Conservation (phyloP, 2,888 invertebrate species). For the Ferdinandea cuprea region DNA sequence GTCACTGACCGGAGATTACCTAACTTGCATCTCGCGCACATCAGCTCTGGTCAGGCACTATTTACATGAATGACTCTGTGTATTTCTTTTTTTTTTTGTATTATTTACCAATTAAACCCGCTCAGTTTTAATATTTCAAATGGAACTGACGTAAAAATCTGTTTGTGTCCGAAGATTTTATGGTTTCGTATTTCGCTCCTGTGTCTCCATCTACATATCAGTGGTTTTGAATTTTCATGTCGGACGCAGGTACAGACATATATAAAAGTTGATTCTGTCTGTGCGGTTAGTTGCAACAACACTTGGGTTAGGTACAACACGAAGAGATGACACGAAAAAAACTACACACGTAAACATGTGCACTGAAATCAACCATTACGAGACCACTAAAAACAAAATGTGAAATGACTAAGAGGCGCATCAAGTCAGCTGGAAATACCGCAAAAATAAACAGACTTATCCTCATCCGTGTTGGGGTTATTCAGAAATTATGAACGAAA, state of each 20-base stretch:
- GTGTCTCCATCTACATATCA: slow-evolving; percentile 39
- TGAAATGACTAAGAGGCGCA: slow-evolving; percentile 12
- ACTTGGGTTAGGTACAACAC: slow-evolving; percentile 8
- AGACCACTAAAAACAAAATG: slow-evolving; percentile 22
- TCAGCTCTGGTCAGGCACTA: background rate
- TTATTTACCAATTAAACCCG: slow-evolving; percentile 12
- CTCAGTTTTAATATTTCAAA: background rate
- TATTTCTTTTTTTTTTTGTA: background rate
- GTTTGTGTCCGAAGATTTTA: slow-evolving; percentile 9
- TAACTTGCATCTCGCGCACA: background rate
- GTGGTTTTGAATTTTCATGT: slow-evolving; percentile 24
- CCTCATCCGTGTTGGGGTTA: slow-evolving; percentile 28
- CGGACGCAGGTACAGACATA: background rate
- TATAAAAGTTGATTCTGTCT: background rate
- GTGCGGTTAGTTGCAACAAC: slow-evolving; percentile 19
- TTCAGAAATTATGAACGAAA: background rate
- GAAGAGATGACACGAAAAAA: background rate
- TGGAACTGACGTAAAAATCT: slow-evolving; percentile 17
- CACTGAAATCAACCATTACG: slow-evolving; percentile 29
- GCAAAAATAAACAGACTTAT: slow-evolving; percentile 1
- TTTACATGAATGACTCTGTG: background rate
- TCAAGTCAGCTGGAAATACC: slow-evolving; percentile 40
- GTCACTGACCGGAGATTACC: background rate
- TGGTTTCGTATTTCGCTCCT: slow-evolving; percentile 14
- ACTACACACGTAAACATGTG: slow-evolving; percentile 13